phyloP scores from a whole-genome alignment of 2,113 vertebrate species.

The Syrmaticus mikado region DNA sequence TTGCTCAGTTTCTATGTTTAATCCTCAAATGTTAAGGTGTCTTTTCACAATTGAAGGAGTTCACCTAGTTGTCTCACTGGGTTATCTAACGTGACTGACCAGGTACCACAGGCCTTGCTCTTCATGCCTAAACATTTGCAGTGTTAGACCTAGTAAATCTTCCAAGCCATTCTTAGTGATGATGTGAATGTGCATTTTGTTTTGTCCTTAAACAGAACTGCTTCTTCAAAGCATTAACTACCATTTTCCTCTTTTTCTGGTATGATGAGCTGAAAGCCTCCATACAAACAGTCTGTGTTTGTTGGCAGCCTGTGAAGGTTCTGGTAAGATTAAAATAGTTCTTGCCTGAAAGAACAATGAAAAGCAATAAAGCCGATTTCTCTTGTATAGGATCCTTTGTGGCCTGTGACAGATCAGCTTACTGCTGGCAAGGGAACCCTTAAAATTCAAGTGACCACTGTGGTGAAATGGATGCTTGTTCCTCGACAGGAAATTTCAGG shows the following conservation, averaged over 20 bases:
- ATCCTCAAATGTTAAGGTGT: not conserved
- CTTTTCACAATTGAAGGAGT: not conserved
- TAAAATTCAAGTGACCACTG: conserved; percentile 4
- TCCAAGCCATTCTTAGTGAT: not conserved
- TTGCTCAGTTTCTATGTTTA: not conserved
- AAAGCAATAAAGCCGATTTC: conserved; percentile 34
- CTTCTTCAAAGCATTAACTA: not conserved
- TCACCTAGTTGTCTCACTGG: not conserved
- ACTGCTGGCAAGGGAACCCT: not conserved
- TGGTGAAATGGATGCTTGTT: not conserved
- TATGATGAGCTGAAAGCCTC: not conserved
- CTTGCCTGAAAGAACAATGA: conserved; percentile 33
- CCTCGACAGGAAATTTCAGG: not conserved
- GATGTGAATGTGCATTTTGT: not conserved
- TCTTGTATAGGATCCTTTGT: not conserved
- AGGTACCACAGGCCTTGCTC: not conserved
- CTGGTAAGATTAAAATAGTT: conserved; percentile 7
- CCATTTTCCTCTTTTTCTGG: not conserved
- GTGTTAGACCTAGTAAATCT: not conserved
- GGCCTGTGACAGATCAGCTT: not conserved
- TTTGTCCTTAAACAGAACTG: not conserved
- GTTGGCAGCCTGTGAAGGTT: not conserved
- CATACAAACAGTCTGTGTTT: not conserved
- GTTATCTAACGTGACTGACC: not conserved
- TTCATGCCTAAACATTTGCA: not conserved